Percentiles rank a stretch among this genome's conserved stretches.
These are phyloP conservation scores for Centropus unirufus DNA, from an alignment of 2,113 vertebrate genomes.

Conservation along the genomic window DNA sequence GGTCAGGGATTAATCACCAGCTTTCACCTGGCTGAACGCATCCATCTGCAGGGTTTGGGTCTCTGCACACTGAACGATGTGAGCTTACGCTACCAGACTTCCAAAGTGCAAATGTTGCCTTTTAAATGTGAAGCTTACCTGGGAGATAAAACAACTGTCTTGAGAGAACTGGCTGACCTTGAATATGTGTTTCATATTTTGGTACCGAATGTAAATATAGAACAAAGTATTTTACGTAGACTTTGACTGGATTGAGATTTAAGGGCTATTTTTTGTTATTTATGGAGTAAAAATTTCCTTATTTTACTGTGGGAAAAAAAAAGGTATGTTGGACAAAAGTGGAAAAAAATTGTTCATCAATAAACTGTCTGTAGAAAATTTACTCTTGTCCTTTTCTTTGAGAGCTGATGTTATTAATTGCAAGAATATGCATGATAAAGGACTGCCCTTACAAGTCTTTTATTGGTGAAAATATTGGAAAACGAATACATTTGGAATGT, in stretches of 20 bases:
- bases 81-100: neutral
- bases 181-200: slow-evolving; percentile 40
- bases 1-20: neutral
- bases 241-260: slow-evolving; percentile 59
- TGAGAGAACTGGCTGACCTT: slow-evolving; percentile 16
- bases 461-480: neutral
- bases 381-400: neutral
- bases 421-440: neutral
- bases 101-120: neutral
- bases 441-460: neutral
- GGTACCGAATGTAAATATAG: slow-evolving; percentile 42
- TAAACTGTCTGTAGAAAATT: slow-evolving; percentile 55
- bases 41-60: neutral
- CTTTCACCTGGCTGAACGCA: neutral
- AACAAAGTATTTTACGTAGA: slow-evolving; percentile 63
- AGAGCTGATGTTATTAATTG: neutral
- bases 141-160: slow-evolving; percentile 23
- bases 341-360: slow-evolving; percentile 17
- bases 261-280: slow-evolving; percentile 72
- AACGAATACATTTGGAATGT: neutral
- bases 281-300: slow-evolving; percentile 5
- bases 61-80: neutral
- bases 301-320: slow-evolving; percentile 15
- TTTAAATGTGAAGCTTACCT: slow-evolving; percentile 30
- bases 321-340: neutral